A percentile compares a stretch with the other conserved stretches of the same genome.
phyloP scores from a whole-genome alignment of 37 sponge, comb jelly and placozoan species.

The Spongilla lacustris region DNA sequence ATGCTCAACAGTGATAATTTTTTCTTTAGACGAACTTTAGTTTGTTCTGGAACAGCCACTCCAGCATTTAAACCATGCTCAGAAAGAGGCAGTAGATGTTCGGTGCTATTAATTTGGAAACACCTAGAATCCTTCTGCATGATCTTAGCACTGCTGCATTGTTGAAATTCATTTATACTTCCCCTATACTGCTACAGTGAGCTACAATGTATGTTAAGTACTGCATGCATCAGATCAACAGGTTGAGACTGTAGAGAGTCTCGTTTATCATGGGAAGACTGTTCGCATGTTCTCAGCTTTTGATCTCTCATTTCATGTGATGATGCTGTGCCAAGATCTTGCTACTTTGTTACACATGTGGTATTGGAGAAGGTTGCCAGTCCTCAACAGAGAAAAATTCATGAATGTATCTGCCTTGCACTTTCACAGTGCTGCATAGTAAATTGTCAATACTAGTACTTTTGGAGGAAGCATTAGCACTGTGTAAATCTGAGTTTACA shows the following conservation, averaged over 20 bases:
- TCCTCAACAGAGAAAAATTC: not conserved
- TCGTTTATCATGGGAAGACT: not conserved
- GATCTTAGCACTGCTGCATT: not conserved
- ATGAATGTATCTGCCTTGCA: not conserved
- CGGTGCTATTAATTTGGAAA: not conserved
- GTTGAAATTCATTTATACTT: not conserved
- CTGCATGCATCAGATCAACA: not conserved
- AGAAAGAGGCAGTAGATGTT: not conserved
- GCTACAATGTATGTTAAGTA: not conserved
- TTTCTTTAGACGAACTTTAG: not conserved
- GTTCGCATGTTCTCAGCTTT: not conserved
- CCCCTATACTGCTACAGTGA: not conserved
- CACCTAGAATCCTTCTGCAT: not conserved
- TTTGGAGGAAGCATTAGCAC: not conserved
- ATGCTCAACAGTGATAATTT: too few relatives aligned
- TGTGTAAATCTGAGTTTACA: not conserved
- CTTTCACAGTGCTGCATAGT: not conserved
- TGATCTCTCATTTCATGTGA: not conserved
- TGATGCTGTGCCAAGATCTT: not conserved
- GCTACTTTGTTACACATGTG: not conserved
- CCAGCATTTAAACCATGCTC: not conserved
- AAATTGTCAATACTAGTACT: not conserved
- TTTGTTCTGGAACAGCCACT: not conserved
- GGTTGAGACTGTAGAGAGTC: not conserved
- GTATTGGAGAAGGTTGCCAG: not conserved